Percentiles rank a stretch among this genome's conserved stretches.
Evolutionary conservation across 2,113 vertebrate species (phyloP).

Genomic region (Rostratula benghalensis): DNA sequence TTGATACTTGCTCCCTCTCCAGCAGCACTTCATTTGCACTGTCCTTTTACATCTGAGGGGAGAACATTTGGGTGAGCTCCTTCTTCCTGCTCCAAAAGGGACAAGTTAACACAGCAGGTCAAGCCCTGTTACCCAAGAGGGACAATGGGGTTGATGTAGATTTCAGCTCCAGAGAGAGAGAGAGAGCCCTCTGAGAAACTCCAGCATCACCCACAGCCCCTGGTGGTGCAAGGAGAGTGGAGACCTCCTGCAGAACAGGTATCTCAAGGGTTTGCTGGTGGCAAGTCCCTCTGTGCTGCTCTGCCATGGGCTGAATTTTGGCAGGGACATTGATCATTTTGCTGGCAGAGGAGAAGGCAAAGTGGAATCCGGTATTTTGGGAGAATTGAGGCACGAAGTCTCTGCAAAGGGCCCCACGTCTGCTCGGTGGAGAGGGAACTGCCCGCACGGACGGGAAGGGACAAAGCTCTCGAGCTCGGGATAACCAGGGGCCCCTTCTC

Average conservation of each 20-base stretch:
- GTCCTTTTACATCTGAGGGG: not conserved
- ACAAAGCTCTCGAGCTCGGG: not conserved
- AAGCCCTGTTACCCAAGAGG: not conserved
- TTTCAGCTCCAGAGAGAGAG: too few species aligned
- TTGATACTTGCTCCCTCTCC: not conserved
- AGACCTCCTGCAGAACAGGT: not conserved
- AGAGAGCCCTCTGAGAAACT: not conserved
- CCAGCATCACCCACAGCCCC: not conserved
- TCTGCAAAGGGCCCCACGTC: not conserved
- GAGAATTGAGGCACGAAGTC: not conserved
- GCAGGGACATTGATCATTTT: too few species aligned
- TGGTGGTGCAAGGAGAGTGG: too few species aligned
- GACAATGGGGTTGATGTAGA: not conserved
- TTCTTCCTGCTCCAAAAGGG: not conserved
- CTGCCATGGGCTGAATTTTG: not conserved
- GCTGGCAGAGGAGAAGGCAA: accelerated
- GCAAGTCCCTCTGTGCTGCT: not conserved
- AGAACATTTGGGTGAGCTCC: not conserved
- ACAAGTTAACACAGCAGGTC: not conserved
- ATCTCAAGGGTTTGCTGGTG: accelerated
- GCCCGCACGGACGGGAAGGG: not conserved
- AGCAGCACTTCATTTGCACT: too few species aligned
- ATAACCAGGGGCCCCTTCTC: not conserved
- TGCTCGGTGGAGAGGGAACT: not conserved
- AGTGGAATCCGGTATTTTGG: not conserved